Evolutionary conservation across 1,140 invertebrate species (phyloP).

Genomic region (Pogonomyrmex californicus): DNA sequence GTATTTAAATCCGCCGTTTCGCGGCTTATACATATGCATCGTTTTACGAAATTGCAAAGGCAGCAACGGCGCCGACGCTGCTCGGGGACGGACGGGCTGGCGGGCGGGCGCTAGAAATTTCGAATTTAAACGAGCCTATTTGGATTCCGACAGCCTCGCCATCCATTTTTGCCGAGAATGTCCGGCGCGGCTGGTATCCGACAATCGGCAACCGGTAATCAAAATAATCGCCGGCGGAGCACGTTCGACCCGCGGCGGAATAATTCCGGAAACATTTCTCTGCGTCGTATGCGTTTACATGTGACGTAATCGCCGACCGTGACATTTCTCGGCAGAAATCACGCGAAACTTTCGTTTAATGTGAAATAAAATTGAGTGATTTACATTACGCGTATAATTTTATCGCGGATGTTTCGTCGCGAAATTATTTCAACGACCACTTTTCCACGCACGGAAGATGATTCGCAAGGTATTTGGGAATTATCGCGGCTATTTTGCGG

Average conservation of each 20-base stretch:
- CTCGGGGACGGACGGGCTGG: not conserved
- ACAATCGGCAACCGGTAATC: slow-evolving; percentile 62
- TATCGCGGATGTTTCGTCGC: not conserved
- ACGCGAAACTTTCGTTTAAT: slow-evolving; percentile 44
- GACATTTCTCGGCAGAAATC: slow-evolving; percentile 34
- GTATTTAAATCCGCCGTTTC: slow-evolving; percentile 62
- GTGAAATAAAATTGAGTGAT: slow-evolving; percentile 50
- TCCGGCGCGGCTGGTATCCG: slow-evolving; percentile 50
- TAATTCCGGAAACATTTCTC: slow-evolving; percentile 45
- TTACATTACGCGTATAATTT: slow-evolving; percentile 8
- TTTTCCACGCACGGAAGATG: not conserved
- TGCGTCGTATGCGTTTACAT: not conserved
- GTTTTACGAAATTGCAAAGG: slow-evolving; percentile 65
- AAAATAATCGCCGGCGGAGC: slow-evolving; percentile 52
- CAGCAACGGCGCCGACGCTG: slow-evolving; percentile 30
- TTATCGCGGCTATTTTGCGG: not conserved
- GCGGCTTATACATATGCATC: slow-evolving; percentile 64
- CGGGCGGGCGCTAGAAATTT: slow-evolving; percentile 42
- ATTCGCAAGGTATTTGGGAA: not conserved
- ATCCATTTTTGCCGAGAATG: slow-evolving; percentile 56
- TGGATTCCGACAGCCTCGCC: slow-evolving; percentile 49
- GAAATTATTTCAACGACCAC: slow-evolving; percentile 16
- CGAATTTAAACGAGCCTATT: slow-evolving; percentile 66
- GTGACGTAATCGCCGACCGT: not conserved
- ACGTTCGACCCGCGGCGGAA: slow-evolving; percentile 37